phyloP scores from a whole-genome alignment of 2,797 vertebrate species.

The Hypotaenidia philippensis region DNA sequence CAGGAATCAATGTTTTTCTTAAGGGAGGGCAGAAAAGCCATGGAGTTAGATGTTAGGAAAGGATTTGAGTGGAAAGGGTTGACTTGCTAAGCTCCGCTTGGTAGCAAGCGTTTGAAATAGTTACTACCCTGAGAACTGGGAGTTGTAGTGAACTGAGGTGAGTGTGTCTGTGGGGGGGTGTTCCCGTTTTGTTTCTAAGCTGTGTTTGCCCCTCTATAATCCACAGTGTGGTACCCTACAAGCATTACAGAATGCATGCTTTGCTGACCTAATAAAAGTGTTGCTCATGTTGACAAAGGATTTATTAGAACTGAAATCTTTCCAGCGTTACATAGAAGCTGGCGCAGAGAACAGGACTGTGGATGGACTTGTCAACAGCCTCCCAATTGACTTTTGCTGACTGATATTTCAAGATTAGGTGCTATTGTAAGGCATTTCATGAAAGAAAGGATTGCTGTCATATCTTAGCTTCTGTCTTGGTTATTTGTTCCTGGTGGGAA shows the following conservation, averaged over 20 bases:
- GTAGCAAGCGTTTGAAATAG: not conserved
- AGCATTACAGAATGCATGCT: not conserved
- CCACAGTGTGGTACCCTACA: not conserved
- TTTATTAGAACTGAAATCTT: conserved; percentile 36
- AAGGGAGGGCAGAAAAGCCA: not conserved
- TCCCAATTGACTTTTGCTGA: conserved; percentile 28
- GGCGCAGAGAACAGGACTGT: not conserved
- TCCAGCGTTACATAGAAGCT: not conserved
- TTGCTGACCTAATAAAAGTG: not conserved
- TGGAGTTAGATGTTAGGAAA: not conserved
- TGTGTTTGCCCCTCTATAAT: not conserved
- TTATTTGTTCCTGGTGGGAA: not conserved
- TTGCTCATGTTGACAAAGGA: not conserved
- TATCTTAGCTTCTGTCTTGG: not conserved
- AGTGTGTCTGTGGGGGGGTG: not conserved
- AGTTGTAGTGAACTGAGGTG: not conserved
- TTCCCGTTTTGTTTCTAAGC: not conserved
- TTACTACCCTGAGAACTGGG: not conserved
- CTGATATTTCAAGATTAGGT: conserved; percentile 2
- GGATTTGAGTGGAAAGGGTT: not conserved
- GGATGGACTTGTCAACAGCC: conserved; percentile 5
- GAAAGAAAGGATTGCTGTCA: not conserved
- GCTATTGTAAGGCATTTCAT: not conserved
- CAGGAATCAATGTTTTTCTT: not conserved
- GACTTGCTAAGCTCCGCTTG: not conserved